Evolutionary conservation across 2,797 vertebrate species (phyloP).

Genomic region (Borostomias antarcticus): DNA sequence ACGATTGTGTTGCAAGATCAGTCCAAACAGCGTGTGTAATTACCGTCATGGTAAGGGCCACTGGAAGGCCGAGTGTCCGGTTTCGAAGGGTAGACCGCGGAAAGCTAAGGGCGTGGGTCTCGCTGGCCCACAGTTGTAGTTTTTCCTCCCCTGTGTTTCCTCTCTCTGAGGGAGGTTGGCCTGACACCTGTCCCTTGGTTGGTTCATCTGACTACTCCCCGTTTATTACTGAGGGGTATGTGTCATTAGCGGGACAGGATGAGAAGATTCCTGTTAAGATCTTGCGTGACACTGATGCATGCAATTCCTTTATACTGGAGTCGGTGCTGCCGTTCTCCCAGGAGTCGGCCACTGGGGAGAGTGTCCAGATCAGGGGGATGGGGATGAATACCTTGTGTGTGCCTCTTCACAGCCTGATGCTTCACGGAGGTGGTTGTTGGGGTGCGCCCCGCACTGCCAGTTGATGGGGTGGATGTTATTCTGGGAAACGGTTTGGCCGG

Average conservation of each 20-base stretch:
- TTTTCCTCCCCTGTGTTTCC: background rate
- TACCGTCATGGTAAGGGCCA: background rate
- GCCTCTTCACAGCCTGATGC: constrained; percentile 1
- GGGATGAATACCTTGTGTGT: background rate
- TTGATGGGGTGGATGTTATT: constrained; percentile 11
- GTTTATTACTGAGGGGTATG: background rate
- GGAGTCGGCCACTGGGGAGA: background rate
- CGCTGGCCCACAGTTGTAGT: background rate
- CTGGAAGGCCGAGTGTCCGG: background rate
- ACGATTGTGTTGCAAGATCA: too few relatives aligned
- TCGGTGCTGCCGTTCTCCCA: background rate
- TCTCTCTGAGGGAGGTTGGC: background rate
- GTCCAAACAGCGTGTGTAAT: background rate
- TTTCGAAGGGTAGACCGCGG: background rate
- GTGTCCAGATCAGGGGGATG: constrained; percentile 2
- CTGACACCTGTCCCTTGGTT: background rate
- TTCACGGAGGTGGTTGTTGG: background rate
- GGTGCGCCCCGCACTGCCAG: constrained; percentile 10
- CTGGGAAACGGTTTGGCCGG: constrained; percentile 19
- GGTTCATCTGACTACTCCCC: background rate
- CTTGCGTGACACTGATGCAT: background rate
- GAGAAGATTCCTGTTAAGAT: background rate
- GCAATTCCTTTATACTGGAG: background rate
- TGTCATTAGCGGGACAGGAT: background rate
- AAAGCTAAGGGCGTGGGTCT: too few relatives aligned